A percentile compares a stretch with the other conserved stretches of the same genome.
These are phyloP conservation scores for Agapostemon virescens DNA, from an alignment of 2,888 invertebrate species.

Conservation along the genomic window DNA sequence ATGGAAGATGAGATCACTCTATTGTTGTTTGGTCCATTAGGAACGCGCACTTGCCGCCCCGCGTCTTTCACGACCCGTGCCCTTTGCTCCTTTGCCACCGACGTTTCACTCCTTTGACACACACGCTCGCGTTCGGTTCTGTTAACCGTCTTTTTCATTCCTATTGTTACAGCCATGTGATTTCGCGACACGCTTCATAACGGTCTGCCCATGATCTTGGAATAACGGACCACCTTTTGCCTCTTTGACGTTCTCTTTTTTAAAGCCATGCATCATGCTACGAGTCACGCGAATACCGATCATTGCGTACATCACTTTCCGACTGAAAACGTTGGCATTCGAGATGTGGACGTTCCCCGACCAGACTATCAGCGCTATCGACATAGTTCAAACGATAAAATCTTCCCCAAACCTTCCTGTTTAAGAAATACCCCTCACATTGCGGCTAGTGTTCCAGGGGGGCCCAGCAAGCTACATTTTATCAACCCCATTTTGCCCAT, in stretches of 20 bases:
- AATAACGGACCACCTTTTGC: background rate
- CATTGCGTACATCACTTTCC: background rate
- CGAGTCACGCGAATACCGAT: background rate
- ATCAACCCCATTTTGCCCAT: too few species aligned
- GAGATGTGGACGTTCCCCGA: too few species aligned
- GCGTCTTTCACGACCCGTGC: constrained; percentile 2
- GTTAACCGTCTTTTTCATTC: constrained; percentile 12
- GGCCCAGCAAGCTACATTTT: too few species aligned
- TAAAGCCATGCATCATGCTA: background rate
- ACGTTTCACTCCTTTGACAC: background rate
- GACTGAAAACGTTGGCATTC: background rate
- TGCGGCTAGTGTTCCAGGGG: too few species aligned
- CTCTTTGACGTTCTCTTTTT: background rate
- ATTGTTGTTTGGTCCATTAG: constrained; percentile 58
- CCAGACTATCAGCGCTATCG: too few species aligned
- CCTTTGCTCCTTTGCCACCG: background rate
- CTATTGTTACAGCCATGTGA: background rate
- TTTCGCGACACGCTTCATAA: background rate
- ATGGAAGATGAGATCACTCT: constrained; percentile 35
- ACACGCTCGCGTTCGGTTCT: background rate
- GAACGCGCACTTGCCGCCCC: constrained; percentile 70
- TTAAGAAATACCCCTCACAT: too few species aligned
- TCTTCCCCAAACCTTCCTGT: too few species aligned
- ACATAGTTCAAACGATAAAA: too few species aligned
- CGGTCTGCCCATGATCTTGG: background rate